Conservation (phyloP, 2,888 invertebrate species). For the Autographa gamma region DNA sequence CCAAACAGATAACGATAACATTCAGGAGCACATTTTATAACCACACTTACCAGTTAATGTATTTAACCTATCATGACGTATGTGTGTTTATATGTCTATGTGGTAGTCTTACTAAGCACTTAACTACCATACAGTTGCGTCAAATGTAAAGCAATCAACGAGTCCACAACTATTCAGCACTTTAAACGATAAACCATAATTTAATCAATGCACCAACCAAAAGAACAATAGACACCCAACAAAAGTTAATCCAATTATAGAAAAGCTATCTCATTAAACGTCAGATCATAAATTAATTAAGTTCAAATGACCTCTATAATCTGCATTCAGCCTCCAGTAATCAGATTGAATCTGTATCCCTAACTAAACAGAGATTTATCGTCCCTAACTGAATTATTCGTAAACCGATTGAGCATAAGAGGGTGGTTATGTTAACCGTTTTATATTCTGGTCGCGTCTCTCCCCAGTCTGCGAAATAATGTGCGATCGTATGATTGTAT, state of each 20-base stretch:
- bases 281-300: slow-evolving; percentile 70
- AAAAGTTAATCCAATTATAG: slow-evolving; percentile 50
- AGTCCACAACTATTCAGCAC: too few species aligned
- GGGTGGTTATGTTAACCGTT: slow-evolving; percentile 72
- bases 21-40: too few species aligned
- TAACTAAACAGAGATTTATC: slow-evolving; percentile 87
- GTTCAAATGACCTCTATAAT: slow-evolving; percentile 79
- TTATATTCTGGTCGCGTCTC: slow-evolving; percentile 73
- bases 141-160: too few species aligned
- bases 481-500: slow-evolving; percentile 19
- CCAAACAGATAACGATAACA: too few species aligned
- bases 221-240: slow-evolving; percentile 23
- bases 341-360: slow-evolving; percentile 78
- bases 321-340: slow-evolving; percentile 74
- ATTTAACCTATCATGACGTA: too few species aligned
- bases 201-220: background rate
- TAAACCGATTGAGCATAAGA: slow-evolving; percentile 80
- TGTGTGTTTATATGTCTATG: too few species aligned
- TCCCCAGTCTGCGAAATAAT: slow-evolving; percentile 60
- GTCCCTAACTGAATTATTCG: slow-evolving; percentile 84
- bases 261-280: slow-evolving; percentile 59
- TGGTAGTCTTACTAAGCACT: too few species aligned
- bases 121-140: too few species aligned
- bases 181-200: too few species aligned
- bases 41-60: too few species aligned